A percentile compares a stretch with the other conserved stretches of the same genome.
phyloP scores from a whole-genome alignment of 2,113 vertebrate species.

The Egretta garzetta region DNA sequence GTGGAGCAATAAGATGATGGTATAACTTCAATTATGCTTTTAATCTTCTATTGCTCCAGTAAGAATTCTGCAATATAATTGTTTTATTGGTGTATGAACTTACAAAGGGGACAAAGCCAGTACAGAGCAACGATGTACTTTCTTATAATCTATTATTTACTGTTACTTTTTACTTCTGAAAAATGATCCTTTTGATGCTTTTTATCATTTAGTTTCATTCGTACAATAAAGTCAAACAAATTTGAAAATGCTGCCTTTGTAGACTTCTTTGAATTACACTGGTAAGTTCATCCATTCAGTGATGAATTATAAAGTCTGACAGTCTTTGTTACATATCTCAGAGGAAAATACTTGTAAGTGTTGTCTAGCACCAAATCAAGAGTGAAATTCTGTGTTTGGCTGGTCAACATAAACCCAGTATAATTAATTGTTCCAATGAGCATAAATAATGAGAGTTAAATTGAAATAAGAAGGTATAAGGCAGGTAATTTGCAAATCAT shows the following conservation, averaged over 20 bases:
- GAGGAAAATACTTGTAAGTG: not conserved
- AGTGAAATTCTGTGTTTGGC: not conserved
- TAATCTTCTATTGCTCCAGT: not conserved
- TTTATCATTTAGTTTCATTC: not conserved
- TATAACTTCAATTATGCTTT: not conserved
- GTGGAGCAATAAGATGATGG: not conserved
- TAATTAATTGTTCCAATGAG: not conserved
- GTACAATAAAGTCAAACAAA: not conserved
- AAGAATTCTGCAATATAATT: not conserved
- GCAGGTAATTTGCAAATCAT: not conserved
- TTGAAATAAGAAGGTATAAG: not conserved
- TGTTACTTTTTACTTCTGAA: not conserved
- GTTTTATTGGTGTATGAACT: not conserved
- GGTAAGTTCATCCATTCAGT: not conserved
- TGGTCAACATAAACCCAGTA: not conserved
- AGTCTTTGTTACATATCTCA: not conserved
- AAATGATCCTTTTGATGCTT: not conserved
- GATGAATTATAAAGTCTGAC: not conserved
- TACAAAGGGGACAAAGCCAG: not conserved
- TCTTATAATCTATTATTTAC: slow-evolving; percentile 28
- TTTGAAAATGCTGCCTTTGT: not conserved
- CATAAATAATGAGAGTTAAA: not conserved
- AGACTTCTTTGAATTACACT: not conserved
- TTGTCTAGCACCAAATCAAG: not conserved
- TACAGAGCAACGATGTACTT: not conserved